These are phyloP conservation scores for Gymnocheta viridis DNA, from an alignment of 2,888 invertebrate species.

Conservation along the genomic window DNA sequence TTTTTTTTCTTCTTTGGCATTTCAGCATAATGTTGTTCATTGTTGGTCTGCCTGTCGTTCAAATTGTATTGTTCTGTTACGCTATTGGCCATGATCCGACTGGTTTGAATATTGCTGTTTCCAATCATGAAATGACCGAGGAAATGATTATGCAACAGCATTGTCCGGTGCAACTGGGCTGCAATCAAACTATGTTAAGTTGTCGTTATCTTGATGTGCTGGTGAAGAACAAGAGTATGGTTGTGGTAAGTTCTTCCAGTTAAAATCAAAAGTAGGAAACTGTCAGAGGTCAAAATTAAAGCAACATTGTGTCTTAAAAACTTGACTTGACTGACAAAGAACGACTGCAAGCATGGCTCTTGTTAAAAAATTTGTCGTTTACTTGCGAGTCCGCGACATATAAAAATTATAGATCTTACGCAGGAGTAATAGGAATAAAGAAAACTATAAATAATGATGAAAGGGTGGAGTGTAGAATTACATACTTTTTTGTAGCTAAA, in stretches of 20 bases:
- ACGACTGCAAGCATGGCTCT: too few relatives aligned
- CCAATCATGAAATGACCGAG: conserved; percentile 88
- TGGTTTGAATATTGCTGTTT: conserved; percentile 89
- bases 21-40: conserved; percentile 91
- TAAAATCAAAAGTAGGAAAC: not conserved
- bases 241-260: conserved; percentile 84
- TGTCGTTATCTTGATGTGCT: conserved; percentile 90
- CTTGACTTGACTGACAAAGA: too few relatives aligned
- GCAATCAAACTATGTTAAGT: conserved; percentile 87
- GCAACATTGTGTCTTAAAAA: too few relatives aligned
- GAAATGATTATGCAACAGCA: conserved; percentile 83
- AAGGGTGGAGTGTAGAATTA: too few relatives aligned
- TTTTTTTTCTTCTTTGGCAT: too few relatives aligned
- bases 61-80: conserved; percentile 93
- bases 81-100: conserved; percentile 94
- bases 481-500: too few relatives aligned
- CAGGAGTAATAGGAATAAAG: too few relatives aligned
- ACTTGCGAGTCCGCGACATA: too few relatives aligned
- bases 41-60: conserved; percentile 91
- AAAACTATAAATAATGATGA: too few relatives aligned
- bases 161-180: conserved; percentile 83
- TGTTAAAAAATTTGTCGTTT: too few relatives aligned
- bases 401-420: too few relatives aligned
- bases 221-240: conserved; percentile 86
- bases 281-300: not conserved